phyloP scores from a whole-genome alignment of 2,113 vertebrate genomes.

The Neomonachus schauinslandi region DNA sequence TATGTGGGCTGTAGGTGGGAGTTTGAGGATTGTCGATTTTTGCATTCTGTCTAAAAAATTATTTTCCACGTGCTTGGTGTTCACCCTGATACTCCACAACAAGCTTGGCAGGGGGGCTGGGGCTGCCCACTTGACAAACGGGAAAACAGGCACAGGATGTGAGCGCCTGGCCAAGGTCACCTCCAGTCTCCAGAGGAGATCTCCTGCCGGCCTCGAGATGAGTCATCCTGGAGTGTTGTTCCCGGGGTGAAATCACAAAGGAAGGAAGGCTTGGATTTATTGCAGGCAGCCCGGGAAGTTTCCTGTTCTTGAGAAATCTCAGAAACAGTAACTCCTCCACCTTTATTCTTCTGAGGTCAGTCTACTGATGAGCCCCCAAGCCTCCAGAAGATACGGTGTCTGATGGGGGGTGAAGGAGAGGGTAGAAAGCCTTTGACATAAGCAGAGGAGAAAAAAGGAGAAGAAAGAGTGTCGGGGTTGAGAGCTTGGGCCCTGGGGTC shows the following conservation, averaged over 20 bases:
- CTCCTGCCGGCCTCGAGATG: constrained; percentile 64
- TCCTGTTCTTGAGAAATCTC: constrained; percentile 69
- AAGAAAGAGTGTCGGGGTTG: not conserved
- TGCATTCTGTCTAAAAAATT: constrained; percentile 41
- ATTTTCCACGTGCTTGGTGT: constrained; percentile 35
- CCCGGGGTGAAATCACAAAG: constrained; percentile 73
- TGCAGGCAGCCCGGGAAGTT: constrained; percentile 58
- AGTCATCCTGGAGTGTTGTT: constrained; percentile 65
- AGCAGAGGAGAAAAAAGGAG: not conserved
- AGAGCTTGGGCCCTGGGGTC: not conserved
- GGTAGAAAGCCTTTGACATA: not conserved
- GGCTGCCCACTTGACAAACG: constrained; percentile 59
- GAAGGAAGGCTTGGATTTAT: constrained; percentile 68
- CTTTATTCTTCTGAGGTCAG: not conserved
- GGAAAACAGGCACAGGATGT: constrained; percentile 68
- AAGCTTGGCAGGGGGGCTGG: not conserved
- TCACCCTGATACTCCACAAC: not conserved
- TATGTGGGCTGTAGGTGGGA: not conserved
- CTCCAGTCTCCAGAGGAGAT: constrained; percentile 67
- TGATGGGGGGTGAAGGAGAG: not conserved
- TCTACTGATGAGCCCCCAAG: not conserved
- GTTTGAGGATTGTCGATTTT: not conserved
- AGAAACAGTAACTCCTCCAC: constrained; percentile 43
- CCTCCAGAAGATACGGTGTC: not conserved
- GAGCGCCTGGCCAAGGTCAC: constrained; percentile 72